phyloP scores from a whole-genome alignment of 1,140 invertebrate genomes.

The Tachypleus tridentatus region DNA sequence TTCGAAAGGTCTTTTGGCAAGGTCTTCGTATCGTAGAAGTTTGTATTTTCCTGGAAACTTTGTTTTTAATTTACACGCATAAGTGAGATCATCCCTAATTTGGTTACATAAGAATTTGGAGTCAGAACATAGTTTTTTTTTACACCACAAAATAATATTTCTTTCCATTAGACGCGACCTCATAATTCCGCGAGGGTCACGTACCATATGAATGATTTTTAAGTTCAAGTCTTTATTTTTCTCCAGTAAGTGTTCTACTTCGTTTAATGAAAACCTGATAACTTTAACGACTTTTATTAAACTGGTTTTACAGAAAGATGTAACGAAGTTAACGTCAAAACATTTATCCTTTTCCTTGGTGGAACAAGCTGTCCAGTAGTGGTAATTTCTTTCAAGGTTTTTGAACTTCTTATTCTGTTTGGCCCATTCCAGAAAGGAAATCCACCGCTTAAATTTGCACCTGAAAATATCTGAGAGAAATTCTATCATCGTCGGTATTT shows the following conservation, averaged over 20 bases:
- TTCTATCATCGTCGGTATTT: too few relatives aligned
- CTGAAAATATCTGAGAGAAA: too few relatives aligned
- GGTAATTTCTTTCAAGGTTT: constrained; percentile 11
- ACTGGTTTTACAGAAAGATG: constrained; percentile 6
- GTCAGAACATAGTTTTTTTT: constrained; percentile 62
- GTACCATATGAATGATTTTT: constrained; percentile 58
- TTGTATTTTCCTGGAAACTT: constrained; percentile 53
- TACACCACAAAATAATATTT: constrained; percentile 57
- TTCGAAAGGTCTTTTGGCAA: constrained; percentile 59
- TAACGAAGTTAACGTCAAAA: constrained; percentile 9
- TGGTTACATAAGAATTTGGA: constrained; percentile 61
- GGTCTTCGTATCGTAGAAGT: constrained; percentile 57
- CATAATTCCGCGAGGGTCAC: constrained; percentile 72
- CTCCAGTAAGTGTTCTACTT: constrained; percentile 8
- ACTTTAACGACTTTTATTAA: constrained; percentile 14
- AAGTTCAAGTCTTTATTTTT: constrained; percentile 29
- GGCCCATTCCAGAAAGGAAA: constrained; percentile 3
- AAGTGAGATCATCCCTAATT: constrained; percentile 49
- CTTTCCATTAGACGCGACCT: constrained; percentile 59
- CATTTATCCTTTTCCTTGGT: neutral
- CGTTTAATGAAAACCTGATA: constrained; percentile 10
- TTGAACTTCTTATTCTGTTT: constrained; percentile 6
- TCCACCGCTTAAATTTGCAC: too few relatives aligned
- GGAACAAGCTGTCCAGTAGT: constrained; percentile 12
- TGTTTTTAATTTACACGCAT: constrained; percentile 50